Conservation (phyloP, 2,888 invertebrate genomes). For the Agelastica alni region DNA sequence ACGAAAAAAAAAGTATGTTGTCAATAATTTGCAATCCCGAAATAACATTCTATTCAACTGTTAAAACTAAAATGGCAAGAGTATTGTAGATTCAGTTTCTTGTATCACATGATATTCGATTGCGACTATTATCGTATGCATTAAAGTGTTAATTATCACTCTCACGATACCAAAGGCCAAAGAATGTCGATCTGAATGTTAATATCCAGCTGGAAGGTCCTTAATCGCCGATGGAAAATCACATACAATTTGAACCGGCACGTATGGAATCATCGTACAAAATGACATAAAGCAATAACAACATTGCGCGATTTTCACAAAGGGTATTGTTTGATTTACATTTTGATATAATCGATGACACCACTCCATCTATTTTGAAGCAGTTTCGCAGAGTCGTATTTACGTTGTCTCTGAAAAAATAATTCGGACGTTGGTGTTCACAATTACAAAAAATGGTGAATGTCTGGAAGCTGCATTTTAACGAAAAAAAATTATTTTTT, state of each 20-base stretch:
- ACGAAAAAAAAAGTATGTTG: too few relatives aligned
- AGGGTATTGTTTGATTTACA: conserved; percentile 34
- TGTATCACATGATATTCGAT: too few relatives aligned
- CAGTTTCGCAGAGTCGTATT: not conserved
- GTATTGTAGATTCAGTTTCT: too few relatives aligned
- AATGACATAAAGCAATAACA: conserved; percentile 39
- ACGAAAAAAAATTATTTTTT: too few relatives aligned
- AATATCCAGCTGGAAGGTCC: conserved; percentile 25
- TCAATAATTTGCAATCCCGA: too few relatives aligned
- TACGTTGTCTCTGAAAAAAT: too few relatives aligned
- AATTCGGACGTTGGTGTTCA: too few relatives aligned
- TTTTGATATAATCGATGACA: conserved; percentile 6
- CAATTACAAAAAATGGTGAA: too few relatives aligned
- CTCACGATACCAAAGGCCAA: conserved; percentile 19
- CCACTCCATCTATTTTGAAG: conserved; percentile 1
- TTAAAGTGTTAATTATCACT: conserved; percentile 17
- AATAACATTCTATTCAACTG: too few relatives aligned
- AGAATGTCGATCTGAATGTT: conserved; percentile 32
- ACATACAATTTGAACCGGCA: conserved; percentile 44
- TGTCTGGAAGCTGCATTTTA: too few relatives aligned
- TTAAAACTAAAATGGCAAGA: too few relatives aligned
- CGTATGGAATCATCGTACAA: conserved; percentile 18
- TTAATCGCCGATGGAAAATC: conserved; percentile 36
- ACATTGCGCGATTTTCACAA: conserved; percentile 37
- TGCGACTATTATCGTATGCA: conserved; percentile 10